Evolutionary conservation across 2,888 invertebrate genomes (phyloP), one percentile per base, ranked within the genome.

Genomic region (Mimachlamys varia): DNA sequence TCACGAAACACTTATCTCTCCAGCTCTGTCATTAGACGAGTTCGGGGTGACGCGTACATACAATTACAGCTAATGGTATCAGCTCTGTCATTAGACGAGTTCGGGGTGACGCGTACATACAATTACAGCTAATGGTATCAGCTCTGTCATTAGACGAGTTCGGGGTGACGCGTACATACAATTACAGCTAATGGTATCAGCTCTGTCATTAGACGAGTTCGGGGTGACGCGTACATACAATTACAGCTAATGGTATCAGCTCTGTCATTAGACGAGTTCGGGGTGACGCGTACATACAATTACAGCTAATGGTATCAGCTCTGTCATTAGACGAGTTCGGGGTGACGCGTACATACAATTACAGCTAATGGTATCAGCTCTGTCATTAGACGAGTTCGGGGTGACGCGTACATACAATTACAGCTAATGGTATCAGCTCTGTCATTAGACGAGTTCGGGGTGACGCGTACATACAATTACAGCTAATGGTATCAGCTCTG

Each of bases 391-490:
- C 27, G 76, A 76, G 4, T 76, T 76, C 76, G 76, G 76, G 27
- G 27, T 76, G 76, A 76, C 76, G 33, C 33, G 76, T 33, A 76
- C 27, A 76, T 12, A 76, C 76, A 76, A 76, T 76, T 76, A 76
- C 33, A 22, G 17, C 15, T 76, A 76, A n/a, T n/a, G n/a, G n/a
- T n/a, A n/a, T n/a, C 22, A 12, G 27, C 33, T 76, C 33, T 76
- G 76, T 76, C 27, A 33, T 76, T 76, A 76, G 27, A 76, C 27
- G 76, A 76, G 4, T 76, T 76, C 76, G 76, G 76, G 27, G 27
- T 76, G 76, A 76, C 76, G 33, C 33, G 76, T 33, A 76, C 27
- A 76, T 12, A 76, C 76, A 76, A 76, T 76, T 76, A 76, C 33
- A 22, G 17, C 15, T 76, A 76, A n/a, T n/a, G n/a, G n/a, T n/a